Base-by-base conservation (phyloP, 2,113 vertebrate genomes). In the Sylvicapra grimmia region DNA sequence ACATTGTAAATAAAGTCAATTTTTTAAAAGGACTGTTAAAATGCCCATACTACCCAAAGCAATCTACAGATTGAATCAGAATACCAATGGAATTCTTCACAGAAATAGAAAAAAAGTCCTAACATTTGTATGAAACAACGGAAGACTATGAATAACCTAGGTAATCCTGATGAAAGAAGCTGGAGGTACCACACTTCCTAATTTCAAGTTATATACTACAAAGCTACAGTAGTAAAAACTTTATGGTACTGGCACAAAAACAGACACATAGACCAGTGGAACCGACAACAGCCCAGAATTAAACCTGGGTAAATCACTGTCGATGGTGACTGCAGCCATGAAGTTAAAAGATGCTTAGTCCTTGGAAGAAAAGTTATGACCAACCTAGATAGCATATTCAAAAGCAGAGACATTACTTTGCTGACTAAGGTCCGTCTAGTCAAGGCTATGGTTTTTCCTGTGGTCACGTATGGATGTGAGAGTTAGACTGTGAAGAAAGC, bases 141-240 rank as follows among this genome's bases (percentile, higher is more conserved):
- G 59, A 86, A 86, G 53, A 93, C 21, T 31, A 23, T 13, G 23
- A 86, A 75, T 49, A 75, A 16, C 53, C 63, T 47, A 93, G 49
- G 29, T 27, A 58, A 75, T 75, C 40, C 65, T 75, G 65, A 75
- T 29, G 25, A 49, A 75, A 72, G 68, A 86, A 65, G 36, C 12
- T 77, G 4, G 65, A 79, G 56, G 3, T 77, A 61, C 8, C 88
- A 77, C 31, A 61, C 44, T 44, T 51, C 63, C 80, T 79, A 36
- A 63, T 86, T 95, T 79, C 94, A 95, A 63, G 86, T 8, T 91
- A n/a, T 5, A 95, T 18, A 95, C 56, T 63, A 93, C 29, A 86
- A 79, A 86, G 65, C 94, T 86, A 86, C 11, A 54, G 5, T 79
- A 86, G 47, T 56, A 56, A 90, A 89, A 79, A 86, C n/a, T 56